Percentiles rank a stretch among this genome's conserved stretches.
Evolutionary conservation across 2,113 vertebrate genomes (phyloP).

Genomic region (Pseudopipra pipra): DNA sequence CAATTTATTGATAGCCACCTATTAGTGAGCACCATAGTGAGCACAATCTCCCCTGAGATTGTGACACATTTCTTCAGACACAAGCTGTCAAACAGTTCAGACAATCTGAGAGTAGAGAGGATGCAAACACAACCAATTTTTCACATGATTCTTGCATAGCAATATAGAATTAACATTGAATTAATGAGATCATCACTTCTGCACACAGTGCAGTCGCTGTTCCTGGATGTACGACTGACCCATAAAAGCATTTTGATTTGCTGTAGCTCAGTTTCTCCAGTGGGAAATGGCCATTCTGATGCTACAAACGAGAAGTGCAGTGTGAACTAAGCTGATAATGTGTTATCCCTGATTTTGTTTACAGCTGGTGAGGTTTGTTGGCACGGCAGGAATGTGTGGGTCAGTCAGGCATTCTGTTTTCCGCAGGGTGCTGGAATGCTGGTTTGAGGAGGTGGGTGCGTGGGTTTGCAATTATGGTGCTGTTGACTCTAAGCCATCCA

Average conservation of each 20-base stretch:
- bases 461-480: not conserved
- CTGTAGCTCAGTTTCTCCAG: not conserved
- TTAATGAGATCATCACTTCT: not conserved
- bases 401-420: slow-evolving; percentile 36
- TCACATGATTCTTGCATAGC: not conserved
- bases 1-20: not conserved
- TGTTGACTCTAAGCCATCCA: not conserved
- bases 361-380: not conserved
- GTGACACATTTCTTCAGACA: not conserved
- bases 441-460: not conserved
- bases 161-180: not conserved
- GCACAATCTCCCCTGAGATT: not conserved
- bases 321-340: not conserved
- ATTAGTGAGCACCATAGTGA: not conserved
- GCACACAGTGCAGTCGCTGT: not conserved
- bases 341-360: not conserved
- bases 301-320: not conserved
- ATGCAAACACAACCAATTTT: not conserved
- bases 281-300: not conserved
- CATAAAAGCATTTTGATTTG: not conserved
- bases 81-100: not conserved
- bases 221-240: not conserved
- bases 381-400: not conserved
- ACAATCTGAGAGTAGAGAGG: not conserved
- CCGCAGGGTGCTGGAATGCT: not conserved